These are phyloP conservation scores for Calypte anna DNA, from an alignment of 2,113 vertebrate genomes.

Conservation along the genomic window DNA sequence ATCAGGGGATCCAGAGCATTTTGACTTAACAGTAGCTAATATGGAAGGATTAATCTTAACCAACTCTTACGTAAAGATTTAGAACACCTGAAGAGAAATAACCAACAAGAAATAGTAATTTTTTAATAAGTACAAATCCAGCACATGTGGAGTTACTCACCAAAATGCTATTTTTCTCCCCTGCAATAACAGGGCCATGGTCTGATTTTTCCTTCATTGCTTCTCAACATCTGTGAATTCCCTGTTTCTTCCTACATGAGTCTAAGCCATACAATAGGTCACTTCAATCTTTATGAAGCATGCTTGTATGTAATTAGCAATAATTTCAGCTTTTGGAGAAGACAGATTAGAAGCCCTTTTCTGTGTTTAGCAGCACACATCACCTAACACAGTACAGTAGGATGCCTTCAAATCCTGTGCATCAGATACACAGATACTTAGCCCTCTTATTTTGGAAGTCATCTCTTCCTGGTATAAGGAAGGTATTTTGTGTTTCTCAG, in stretches of 20 bases:
- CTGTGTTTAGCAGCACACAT: rapidly evolving
- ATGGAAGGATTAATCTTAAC: not conserved
- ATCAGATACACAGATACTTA: not conserved
- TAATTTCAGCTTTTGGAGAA: not conserved
- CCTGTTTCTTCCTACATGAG: not conserved
- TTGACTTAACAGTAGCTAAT: not conserved
- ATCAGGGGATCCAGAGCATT: not conserved
- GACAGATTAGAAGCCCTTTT: not conserved
- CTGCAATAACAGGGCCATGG: not conserved
- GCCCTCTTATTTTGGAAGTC: not conserved
- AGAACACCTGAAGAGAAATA: not conserved
- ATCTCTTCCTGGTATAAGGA: not conserved
- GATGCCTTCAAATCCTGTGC: not conserved
- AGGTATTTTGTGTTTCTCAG: not conserved
- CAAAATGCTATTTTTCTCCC: not conserved
- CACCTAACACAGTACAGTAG: rapidly evolving
- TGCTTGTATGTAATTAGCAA: not conserved
- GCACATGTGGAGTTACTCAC: not conserved
- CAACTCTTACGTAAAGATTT: not conserved
- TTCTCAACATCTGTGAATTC: not conserved
- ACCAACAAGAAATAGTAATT: not conserved
- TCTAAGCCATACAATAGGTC: not conserved
- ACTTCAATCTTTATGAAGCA: rapidly evolving
- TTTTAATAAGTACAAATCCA: not conserved
- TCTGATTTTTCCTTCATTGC: not conserved